Conservation (phyloP, 2,888 invertebrate species). For the Melanotus villosus region DNA sequence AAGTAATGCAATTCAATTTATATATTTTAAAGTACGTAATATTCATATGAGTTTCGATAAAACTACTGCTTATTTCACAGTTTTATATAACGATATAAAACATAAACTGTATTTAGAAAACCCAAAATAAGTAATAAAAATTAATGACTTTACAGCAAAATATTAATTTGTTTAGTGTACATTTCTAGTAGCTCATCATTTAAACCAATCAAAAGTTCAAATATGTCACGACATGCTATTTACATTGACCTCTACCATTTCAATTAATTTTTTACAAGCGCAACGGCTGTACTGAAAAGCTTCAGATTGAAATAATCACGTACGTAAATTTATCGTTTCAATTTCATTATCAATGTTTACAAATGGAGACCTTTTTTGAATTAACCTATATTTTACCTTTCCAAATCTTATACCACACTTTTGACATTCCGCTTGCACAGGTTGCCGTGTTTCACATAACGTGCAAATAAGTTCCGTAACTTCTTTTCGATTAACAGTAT, state of each 20-base stretch:
- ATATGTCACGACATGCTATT: conserved; percentile 28
- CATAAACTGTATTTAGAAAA: too few relatives aligned
- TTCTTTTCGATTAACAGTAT: conserved; percentile 86
- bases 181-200: conserved; percentile 31
- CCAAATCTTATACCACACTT: conserved; percentile 85
- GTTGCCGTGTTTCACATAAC: conserved; percentile 84
- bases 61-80: too few relatives aligned
- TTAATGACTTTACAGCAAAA: conserved; percentile 26
- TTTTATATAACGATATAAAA: too few relatives aligned
- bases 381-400: too few relatives aligned
- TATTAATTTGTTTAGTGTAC: conserved; percentile 32
- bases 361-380: too few relatives aligned
- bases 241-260: conserved; percentile 42
- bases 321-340: too few relatives aligned
- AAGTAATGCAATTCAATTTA: too few relatives aligned
- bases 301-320: not conserved
- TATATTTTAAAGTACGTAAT: too few relatives aligned
- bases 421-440: conserved; percentile 84
- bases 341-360: too few relatives aligned
- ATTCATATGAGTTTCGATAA: too few relatives aligned
- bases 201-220: conserved; percentile 44
- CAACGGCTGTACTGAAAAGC: conserved; percentile 11
- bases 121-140: too few relatives aligned
- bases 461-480: conserved; percentile 88
- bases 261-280: conserved; percentile 39